phyloP scores from a whole-genome alignment of 2,113 vertebrate genomes.

The Pristiophorus japonicus region DNA sequence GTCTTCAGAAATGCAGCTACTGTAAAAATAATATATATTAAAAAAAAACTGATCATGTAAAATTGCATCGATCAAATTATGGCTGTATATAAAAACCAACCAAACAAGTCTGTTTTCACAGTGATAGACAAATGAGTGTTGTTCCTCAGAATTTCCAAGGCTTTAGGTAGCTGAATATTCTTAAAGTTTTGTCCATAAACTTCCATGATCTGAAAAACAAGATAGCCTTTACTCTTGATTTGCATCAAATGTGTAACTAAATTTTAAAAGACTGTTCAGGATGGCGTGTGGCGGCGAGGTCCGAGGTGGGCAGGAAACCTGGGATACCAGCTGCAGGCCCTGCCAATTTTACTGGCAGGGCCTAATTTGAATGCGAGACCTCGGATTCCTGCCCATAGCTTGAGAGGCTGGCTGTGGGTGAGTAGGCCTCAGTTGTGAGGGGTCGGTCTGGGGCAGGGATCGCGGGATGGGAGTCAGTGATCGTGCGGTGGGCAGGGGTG shows the following conservation, averaged over 20 bases:
- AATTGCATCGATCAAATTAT: background rate
- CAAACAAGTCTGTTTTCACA: constrained; percentile 99
- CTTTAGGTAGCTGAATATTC: constrained; percentile 93
- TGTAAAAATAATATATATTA: background rate
- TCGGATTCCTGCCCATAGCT: too few species aligned
- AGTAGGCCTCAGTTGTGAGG: too few species aligned
- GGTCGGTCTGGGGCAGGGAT: too few species aligned
- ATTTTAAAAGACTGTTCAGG: background rate
- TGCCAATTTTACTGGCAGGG: too few species aligned
- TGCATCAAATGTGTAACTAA: background rate
- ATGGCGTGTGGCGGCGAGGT: too few species aligned
- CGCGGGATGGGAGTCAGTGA: too few species aligned
- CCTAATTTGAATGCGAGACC: too few species aligned
- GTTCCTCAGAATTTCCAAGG: constrained; percentile 96
- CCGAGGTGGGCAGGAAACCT: too few species aligned
- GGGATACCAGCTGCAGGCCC: too few species aligned
- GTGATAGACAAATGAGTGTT: constrained; percentile 98
- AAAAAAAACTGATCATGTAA: background rate
- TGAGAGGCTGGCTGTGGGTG: too few species aligned
- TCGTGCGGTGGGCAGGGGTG: too few species aligned
- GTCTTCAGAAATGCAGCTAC: background rate
- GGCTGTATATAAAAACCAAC: constrained; percentile 54
- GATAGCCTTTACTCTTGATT: constrained; percentile 28
- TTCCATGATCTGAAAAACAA: constrained; percentile 79
- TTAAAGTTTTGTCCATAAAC: constrained; percentile 98